phyloP scores from a whole-genome alignment of 2,888 invertebrate genomes.

The Tenthredo mesomela region DNA sequence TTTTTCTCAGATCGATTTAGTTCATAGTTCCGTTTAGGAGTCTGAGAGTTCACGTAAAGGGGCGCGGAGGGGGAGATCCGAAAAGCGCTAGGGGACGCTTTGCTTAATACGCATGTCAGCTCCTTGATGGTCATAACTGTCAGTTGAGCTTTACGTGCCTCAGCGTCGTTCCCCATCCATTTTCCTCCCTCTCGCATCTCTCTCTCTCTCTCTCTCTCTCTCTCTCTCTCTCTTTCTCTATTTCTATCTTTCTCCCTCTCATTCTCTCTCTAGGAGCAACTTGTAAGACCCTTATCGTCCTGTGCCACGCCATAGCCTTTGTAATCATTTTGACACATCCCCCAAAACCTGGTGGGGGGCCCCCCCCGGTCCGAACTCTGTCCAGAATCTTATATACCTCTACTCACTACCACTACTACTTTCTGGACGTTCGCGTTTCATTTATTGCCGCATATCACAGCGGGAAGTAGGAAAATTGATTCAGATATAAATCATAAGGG shows the following conservation, averaged over 20 bases:
- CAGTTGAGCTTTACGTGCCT: constrained; percentile 58
- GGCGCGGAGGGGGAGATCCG: constrained; percentile 8
- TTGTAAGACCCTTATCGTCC: constrained; percentile 72
- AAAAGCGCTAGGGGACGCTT: constrained; percentile 48
- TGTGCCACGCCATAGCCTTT: constrained; percentile 65
- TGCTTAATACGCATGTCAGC: constrained; percentile 54
- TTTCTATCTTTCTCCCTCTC: not conserved
- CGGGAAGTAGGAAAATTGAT: constrained; percentile 5
- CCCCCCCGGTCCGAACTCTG: not conserved
- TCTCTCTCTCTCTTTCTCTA: not conserved
- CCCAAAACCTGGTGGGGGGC: constrained; percentile 34
- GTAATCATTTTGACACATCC: constrained; percentile 63
- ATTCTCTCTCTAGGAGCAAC: constrained; percentile 25
- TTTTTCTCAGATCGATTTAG: constrained; percentile 5
- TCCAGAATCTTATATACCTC: not conserved
- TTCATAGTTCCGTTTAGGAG: not conserved
- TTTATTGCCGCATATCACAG: not conserved
- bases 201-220: not conserved
- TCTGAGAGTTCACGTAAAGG: not conserved
- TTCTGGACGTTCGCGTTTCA: constrained; percentile 19
- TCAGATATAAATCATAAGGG: constrained; percentile 16
- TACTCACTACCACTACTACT: constrained; percentile 1
- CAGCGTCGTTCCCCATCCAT: constrained; percentile 54
- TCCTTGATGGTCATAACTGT: constrained; percentile 62
- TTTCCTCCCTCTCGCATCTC: constrained; percentile 11